phyloP scores from a whole-genome alignment of 2,888 invertebrate species.

The Heterodera filipjevi region DNA sequence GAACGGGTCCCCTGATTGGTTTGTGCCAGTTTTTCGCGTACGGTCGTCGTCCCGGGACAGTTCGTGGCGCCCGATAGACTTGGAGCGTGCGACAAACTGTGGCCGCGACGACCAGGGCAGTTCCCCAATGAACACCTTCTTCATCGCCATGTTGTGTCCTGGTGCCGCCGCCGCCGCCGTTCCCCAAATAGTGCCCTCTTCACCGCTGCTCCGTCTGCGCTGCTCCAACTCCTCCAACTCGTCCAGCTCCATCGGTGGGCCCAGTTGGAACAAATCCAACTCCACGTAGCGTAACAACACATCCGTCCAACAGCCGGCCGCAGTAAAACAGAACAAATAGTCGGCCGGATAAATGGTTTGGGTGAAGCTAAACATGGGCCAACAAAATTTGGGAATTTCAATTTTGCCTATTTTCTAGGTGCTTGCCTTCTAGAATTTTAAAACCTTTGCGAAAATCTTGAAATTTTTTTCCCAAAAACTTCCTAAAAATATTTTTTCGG shows the following conservation, averaged over 20 bases:
- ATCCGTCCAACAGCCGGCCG: slow-evolving; percentile 61
- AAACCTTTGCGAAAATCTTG: too few species aligned
- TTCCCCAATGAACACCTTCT: too few species aligned
- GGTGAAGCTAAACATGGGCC: slow-evolving; percentile 48
- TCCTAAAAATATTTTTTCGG: too few species aligned
- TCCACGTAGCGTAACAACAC: slow-evolving; percentile 58
- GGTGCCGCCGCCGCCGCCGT: neutral
- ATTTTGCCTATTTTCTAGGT: too few species aligned
- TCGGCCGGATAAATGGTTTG: slow-evolving; percentile 63
- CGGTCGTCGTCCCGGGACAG: too few species aligned
- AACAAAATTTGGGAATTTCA: neutral
- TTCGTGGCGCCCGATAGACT: too few species aligned
- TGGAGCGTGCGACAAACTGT: too few species aligned
- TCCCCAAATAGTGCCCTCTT: neutral
- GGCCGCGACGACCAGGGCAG: too few species aligned
- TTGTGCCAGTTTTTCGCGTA: too few species aligned
- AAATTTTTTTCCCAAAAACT: too few species aligned
- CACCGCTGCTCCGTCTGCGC: neutral
- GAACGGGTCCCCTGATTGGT: too few species aligned
- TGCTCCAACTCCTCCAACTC: slow-evolving; percentile 22
- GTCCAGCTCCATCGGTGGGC: slow-evolving; percentile 37
- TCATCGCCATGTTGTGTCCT: neutral
- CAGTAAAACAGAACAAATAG: slow-evolving; percentile 62
- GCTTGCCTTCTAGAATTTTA: too few species aligned
- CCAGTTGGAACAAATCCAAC: slow-evolving; percentile 62